phyloP scores from a whole-genome alignment of 2,888 invertebrate genomes.

The Scaeva pyrastri region DNA sequence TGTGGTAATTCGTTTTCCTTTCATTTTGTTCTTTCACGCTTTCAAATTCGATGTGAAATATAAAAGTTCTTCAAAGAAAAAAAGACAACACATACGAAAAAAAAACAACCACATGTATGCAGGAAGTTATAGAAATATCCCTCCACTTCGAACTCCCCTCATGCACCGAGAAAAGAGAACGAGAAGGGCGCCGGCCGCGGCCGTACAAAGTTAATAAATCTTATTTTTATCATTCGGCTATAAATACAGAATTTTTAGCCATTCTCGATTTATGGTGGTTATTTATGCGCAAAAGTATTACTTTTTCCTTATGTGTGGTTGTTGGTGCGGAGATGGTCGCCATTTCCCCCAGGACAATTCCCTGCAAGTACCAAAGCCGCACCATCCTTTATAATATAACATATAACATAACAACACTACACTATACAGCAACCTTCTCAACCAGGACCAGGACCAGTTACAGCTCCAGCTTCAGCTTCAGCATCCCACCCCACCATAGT shows the following conservation, averaged over 20 bases:
- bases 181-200: constrained; percentile 40
- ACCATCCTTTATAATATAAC: constrained; percentile 18
- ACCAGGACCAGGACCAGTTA: not conserved
- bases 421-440: not conserved
- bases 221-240: constrained; percentile 84
- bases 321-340: constrained; percentile 72
- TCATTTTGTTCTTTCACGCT: constrained; percentile 16
- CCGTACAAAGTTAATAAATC: constrained; percentile 83
- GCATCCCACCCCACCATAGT: constrained; percentile 17
- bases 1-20: constrained; percentile 66
- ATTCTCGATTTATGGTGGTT: constrained; percentile 84
- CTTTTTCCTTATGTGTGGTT: constrained; percentile 76
- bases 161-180: constrained; percentile 5
- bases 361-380: constrained; percentile 26
- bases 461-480: constrained; percentile 1
- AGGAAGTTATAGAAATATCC: constrained; percentile 31
- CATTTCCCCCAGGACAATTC: constrained; percentile 70
- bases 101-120: constrained; percentile 32
- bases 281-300: constrained; percentile 82
- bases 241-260: constrained; percentile 84
- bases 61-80: constrained; percentile 37
- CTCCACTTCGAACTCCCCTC: not conserved
- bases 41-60: constrained; percentile 27
- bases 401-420: not conserved
- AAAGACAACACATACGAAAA: not conserved